Percentiles rank a stretch among this genome's conserved stretches.
Evolutionary conservation across 2,113 vertebrate genomes (phyloP).

Genomic region (Hippolais icterina): DNA sequence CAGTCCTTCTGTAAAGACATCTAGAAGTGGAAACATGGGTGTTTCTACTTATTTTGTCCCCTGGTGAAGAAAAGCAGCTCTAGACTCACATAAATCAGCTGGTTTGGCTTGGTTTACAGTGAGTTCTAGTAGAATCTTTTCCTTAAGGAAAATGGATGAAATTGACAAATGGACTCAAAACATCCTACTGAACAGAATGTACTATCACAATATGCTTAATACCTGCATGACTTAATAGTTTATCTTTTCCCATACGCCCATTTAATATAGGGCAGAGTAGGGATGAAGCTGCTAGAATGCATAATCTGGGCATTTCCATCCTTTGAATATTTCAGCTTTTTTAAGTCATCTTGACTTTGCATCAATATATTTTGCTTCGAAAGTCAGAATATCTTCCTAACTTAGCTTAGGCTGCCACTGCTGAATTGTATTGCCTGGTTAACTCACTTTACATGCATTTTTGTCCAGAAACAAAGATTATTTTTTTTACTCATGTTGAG

Average conservation of each 20-base stretch:
- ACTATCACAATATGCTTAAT: not conserved
- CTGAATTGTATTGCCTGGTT: not conserved
- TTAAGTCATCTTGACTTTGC: not conserved
- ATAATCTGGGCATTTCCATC: not conserved
- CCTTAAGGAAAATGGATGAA: not conserved
- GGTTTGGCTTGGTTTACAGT: not conserved
- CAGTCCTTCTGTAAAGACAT: not conserved
- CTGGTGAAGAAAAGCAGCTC: not conserved
- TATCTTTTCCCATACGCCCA: not conserved
- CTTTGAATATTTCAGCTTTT: not conserved
- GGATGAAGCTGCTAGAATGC: not conserved
- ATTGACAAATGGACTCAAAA: too few relatives aligned
- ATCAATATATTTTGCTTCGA: not conserved
- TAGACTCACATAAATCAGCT: not conserved
- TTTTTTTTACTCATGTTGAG: not conserved
- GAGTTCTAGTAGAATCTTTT: not conserved
- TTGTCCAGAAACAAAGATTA: not conserved
- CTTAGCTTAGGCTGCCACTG: not conserved
- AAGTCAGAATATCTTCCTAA: not conserved
- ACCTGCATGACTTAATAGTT: not conserved
- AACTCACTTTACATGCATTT: not conserved
- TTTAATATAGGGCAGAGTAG: not conserved
- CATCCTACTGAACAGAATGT: not conserved
- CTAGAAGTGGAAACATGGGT: not conserved
- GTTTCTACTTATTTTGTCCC: not conserved